Evolutionary conservation across 2,888 invertebrate species (phyloP), one percentile per base, ranked within the genome.

Genomic region (Sylvicola cinctus): DNA sequence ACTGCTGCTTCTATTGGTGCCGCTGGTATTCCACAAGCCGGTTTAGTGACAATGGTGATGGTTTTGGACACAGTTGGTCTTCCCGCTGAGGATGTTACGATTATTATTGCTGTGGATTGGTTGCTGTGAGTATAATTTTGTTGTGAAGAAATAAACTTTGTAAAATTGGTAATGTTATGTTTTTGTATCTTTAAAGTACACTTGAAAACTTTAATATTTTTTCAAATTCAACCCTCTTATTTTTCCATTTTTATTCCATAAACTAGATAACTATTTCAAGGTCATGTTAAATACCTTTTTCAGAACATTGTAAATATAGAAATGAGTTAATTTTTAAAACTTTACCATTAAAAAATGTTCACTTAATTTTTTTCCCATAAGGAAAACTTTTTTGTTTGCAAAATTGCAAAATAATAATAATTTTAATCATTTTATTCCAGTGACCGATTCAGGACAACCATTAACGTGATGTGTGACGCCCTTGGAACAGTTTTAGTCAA

Each of bases 1-100:
- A 96, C 95, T 2, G 78, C 91, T 35, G 95, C 95, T 2, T 91
- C 91, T 46, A 90, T 96, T 51, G 95, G 96, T 38, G 95, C 95
- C 13, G 93, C 95, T 8, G 91, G 93, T 31, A 88, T 96, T 46
- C 93, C 93, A 4, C 90, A 88, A 52, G 91, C 91, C 16, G 91
- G 91, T 29, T 70, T 93, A 46, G 84, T 91, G 32, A 93, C 91
- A 51, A 85, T 93, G 81, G 87, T 90, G 43, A 85, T 88, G 81
- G 88, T 90, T 36, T 62, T 90, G 45, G 85, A 88, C 54, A 85
- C 88, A 7, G 79, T 90, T 40, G 87, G 87, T 39, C 64, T 90
- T 41, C 85, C 87, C 31, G 79, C 84, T 1, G 80, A 85, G 52
- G 87, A 88, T 54, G 84, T 90, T 36, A 77, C 84, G 39, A 70